Conservation (phyloP, 2,797 vertebrate species). For the Megaceryle alcyon region DNA sequence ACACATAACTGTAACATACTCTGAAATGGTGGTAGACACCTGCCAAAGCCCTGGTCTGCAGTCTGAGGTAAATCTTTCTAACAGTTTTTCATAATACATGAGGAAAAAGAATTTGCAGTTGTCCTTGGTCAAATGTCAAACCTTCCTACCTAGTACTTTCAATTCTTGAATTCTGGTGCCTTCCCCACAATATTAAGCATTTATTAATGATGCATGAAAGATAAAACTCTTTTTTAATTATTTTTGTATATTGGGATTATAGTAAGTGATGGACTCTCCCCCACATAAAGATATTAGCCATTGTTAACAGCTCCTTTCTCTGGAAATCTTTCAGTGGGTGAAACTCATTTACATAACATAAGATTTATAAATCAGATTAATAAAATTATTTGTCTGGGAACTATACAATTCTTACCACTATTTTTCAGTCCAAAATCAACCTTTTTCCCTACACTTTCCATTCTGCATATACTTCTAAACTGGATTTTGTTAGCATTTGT, state of each 20-base stretch:
- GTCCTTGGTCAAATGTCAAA: background rate
- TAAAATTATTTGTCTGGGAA: background rate
- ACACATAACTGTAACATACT: background rate
- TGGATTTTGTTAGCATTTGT: constrained; percentile 35
- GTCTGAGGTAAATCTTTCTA: background rate
- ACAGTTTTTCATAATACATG: background rate
- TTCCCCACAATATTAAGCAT: background rate
- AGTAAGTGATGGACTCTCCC: rapidly evolving
- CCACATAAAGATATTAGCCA: background rate
- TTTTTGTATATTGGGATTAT: background rate
- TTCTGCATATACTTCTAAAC: constrained; percentile 12
- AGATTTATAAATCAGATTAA: background rate
- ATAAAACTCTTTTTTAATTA: background rate
- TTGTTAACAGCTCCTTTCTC: background rate
- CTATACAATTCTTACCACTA: background rate
- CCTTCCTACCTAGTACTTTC: background rate
- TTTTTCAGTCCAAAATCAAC: background rate
- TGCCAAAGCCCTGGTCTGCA: background rate
- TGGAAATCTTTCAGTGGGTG: background rate
- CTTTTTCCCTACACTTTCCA: background rate
- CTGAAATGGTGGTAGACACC: background rate
- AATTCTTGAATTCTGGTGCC: background rate
- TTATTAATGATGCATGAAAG: background rate
- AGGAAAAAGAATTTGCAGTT: background rate
- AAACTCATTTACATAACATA: background rate